Base-by-base conservation (phyloP, 2,888 invertebrate species). In the Meiosimyza platycephala region DNA sequence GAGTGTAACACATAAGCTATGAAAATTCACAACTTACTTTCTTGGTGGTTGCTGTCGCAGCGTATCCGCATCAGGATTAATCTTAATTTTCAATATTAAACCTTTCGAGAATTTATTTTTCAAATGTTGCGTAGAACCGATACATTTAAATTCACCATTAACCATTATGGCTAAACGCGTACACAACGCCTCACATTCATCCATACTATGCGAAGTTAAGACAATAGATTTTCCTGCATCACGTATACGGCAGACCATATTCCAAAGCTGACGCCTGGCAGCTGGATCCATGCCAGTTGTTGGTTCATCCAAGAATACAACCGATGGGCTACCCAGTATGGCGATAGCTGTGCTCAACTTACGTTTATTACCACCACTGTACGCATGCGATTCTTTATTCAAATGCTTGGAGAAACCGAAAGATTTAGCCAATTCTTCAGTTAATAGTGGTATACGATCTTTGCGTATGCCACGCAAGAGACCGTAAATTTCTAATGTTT, bases 141-240 rank as follows among this genome's bases (percentile, higher is more conserved):
- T 88, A 78, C 92, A 93, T 80, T 91, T 89, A 83, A 94, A 92
- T 77, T 90, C 88, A 0, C 94, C 95, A 81, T 92, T 91, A 73
- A 94, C 94, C 94, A 95, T 94, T 73, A 95, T 92, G 54, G 93
- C 93, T 79, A 95, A 87, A 11, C 94, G 88, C 3, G 93, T 92
- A 85, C 95, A 95, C 50, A 95, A 88, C 55, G 92, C 93, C 88
- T 94, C 94, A 86, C 94, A 94, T 86, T 95, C 94, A 85, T 93
- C 93, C 93, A 95, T 94, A 85, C 93, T 93, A 87, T 94, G 94
- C 59, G 95, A 95, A 28, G 95, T 96, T 72, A 95, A 89, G 74
- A 96, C 89, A 71, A 95, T 90, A 74, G 93, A 92, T 81, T 90
- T 90, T 0, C 95, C 94, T 4, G 90, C 88, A 70, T 91, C 91